These are phyloP conservation scores for Neostethus bicornis DNA, from an alignment of 2,797 vertebrate genomes.

Conservation along the genomic window DNA sequence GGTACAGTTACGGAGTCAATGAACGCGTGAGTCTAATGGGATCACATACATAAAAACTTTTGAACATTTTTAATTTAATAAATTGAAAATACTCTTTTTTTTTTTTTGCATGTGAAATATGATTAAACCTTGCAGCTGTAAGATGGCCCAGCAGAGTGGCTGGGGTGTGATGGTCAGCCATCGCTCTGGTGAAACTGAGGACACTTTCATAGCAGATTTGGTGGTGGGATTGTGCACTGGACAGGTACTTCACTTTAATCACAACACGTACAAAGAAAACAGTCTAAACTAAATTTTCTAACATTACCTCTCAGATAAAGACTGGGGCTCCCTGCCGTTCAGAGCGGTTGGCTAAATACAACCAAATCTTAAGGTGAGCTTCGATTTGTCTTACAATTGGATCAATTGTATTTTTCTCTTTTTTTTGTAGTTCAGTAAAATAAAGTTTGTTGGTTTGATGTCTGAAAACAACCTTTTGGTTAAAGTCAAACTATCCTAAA, in stretches of 20 bases:
- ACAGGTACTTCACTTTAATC: conserved; percentile 79
- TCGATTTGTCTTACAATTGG: not conserved
- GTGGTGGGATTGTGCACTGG: conserved; percentile 96
- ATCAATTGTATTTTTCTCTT: not conserved
- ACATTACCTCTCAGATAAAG: conserved; percentile 92
- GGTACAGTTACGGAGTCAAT: conserved; percentile 93
- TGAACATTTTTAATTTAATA: too few relatives aligned
- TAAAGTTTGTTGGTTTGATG: too few relatives aligned
- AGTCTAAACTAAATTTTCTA: conserved; percentile 2
- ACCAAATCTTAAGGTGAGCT: conserved; percentile 92
- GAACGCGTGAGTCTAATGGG: conserved; percentile 82
- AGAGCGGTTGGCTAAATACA: conserved; percentile 97
- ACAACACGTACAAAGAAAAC: too few relatives aligned
- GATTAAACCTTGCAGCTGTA: conserved; percentile 81
- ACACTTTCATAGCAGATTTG: conserved; percentile 96
- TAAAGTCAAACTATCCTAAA: too few relatives aligned
- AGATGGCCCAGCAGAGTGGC: conserved; percentile 91
- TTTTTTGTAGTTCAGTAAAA: too few relatives aligned
- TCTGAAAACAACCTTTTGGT: too few relatives aligned
- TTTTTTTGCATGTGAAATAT: too few relatives aligned
- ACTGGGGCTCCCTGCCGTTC: conserved; percentile 96
- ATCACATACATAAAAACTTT: not conserved
- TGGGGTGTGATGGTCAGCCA: conserved; percentile 99
- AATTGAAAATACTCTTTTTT: too few relatives aligned
- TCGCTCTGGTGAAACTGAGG: conserved; percentile 96